Conservation (phyloP, 2,888 invertebrate species). For the Emesis furor region DNA sequence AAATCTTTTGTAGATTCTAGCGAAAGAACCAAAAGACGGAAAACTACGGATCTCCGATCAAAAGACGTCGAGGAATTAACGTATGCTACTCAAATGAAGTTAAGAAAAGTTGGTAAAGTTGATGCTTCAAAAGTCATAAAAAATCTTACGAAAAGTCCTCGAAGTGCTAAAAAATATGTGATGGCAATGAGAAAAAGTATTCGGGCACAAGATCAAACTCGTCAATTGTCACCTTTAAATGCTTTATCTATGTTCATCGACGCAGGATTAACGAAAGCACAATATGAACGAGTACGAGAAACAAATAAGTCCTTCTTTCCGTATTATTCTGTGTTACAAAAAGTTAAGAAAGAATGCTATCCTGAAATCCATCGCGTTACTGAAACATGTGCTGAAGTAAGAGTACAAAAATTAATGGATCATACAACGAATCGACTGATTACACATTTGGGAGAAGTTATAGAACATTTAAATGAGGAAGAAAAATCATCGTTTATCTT, state of each 20-base stretch:
- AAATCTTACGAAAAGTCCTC: conserved; percentile 30
- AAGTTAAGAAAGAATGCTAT: conserved; percentile 46
- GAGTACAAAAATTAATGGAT: conserved; percentile 52
- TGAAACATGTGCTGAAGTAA: conserved; percentile 54
- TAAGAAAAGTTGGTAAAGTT: conserved; percentile 10
- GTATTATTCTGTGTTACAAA: conserved; percentile 17
- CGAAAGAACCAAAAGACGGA: conserved; percentile 45
- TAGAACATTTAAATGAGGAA: not conserved
- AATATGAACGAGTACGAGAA: conserved; percentile 51
- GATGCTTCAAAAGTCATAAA: conserved; percentile 63
- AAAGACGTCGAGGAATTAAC: no score
- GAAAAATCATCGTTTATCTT: conserved; percentile 10
- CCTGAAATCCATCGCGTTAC: conserved; percentile 56
- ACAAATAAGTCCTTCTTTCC: conserved; percentile 17
- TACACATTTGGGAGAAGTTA: not conserved
- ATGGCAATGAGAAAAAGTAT: conserved; percentile 44
- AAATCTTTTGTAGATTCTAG: conserved; percentile 54
- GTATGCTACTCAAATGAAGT: no score
- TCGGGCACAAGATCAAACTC: no score
- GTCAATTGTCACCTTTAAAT: not conserved
- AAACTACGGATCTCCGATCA: no score
- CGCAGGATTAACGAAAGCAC: conserved; percentile 47
- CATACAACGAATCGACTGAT: conserved; percentile 31
- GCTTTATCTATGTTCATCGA: conserved; percentile 40
- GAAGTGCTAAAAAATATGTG: conserved; percentile 44